These are phyloP conservation scores for Bos taurus DNA, from an alignment of 2,113 vertebrate genomes.

Conservation along the genomic window DNA sequence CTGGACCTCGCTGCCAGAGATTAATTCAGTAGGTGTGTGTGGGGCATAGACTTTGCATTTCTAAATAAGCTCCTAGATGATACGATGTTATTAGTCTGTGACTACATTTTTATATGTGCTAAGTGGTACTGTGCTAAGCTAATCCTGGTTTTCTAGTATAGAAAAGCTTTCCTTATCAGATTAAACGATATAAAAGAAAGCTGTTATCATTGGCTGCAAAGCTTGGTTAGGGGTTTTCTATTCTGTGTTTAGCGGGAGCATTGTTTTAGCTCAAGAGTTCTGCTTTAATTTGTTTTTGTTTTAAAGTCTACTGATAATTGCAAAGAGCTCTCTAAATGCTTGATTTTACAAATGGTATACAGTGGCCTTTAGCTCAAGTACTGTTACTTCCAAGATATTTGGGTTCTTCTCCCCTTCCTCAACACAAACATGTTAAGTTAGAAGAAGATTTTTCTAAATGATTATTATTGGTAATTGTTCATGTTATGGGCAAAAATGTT, in stretches of 20 bases:
- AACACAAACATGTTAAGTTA: background rate
- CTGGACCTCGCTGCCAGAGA: background rate
- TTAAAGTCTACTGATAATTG: background rate
- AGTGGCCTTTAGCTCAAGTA: background rate
- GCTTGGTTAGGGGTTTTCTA: background rate
- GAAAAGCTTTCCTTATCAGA: background rate
- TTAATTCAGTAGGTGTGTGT: background rate
- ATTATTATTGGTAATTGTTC: background rate
- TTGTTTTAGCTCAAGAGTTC: background rate
- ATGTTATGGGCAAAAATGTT: conserved; percentile 4
- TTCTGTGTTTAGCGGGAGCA: background rate
- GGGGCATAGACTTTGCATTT: background rate
- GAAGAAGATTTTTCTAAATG: background rate
- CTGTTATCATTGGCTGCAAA: background rate
- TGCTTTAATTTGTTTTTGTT: background rate
- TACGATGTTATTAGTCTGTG: background rate
- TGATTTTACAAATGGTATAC: background rate
- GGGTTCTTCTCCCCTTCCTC: background rate
- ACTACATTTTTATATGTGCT: background rate
- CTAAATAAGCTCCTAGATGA: background rate
- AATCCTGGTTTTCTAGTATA: conserved; percentile 16
- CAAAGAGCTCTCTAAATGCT: background rate
- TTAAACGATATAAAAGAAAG: background rate
- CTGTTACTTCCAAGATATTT: background rate
- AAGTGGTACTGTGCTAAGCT: background rate